Evolutionary conservation across 2,888 invertebrate genomes (phyloP).

Genomic region (Keiferia lycopersicella): DNA sequence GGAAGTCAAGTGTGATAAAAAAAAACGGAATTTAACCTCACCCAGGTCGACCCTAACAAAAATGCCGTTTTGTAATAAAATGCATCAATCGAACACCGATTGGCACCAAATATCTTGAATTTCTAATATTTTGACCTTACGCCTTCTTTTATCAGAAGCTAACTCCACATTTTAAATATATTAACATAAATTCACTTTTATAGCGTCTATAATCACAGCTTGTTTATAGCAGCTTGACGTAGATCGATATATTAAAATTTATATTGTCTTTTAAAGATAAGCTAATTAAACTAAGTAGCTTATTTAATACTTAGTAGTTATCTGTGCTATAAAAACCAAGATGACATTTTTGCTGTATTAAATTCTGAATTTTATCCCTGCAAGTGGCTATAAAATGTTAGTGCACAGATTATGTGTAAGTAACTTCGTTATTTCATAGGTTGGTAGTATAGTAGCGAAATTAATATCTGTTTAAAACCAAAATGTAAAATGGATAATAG

Average conservation of each 20-base stretch:
- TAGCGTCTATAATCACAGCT: neutral
- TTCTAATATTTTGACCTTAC: neutral
- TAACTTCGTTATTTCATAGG: no score
- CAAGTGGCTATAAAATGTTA: no score
- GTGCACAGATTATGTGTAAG: no score
- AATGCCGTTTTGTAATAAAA: no score
- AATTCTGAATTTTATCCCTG: no score
- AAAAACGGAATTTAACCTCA: no score
- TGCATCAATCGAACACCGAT: neutral
- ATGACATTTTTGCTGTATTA: no score
- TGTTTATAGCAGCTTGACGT: slow-evolving; percentile 20
- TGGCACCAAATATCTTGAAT: neutral
- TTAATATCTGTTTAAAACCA: no score
- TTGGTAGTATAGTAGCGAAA: no score
- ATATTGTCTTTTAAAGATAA: slow-evolving; percentile 23
- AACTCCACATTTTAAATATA: slow-evolving; percentile 2
- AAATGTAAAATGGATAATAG: no score
- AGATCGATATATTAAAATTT: slow-evolving; percentile 22
- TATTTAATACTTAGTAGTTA: slow-evolving; percentile 1
- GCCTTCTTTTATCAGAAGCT: neutral
- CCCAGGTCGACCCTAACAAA: no score
- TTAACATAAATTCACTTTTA: slow-evolving; percentile 18
- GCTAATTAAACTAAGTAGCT: slow-evolving; percentile 24
- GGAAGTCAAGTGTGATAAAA: no score
- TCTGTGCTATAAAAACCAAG: slow-evolving; percentile 9